Base-by-base conservation (phyloP, 2,888 invertebrate species). In the Calephelis perditalis region DNA sequence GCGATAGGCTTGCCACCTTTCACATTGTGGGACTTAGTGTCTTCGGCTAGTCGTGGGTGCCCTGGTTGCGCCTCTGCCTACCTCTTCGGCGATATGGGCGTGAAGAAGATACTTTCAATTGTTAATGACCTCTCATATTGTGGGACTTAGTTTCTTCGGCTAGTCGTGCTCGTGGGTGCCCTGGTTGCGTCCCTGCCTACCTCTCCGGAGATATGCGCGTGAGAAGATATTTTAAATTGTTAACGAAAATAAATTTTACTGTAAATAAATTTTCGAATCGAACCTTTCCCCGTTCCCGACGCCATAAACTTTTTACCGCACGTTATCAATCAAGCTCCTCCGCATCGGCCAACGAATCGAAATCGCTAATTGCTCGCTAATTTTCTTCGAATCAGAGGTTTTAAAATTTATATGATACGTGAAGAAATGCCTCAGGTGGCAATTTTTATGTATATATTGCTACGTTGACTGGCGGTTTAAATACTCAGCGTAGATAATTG, bases 351-450 rank as follows among this genome's bases (percentile, higher is more conserved):
- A 26, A 11, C 26, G 58, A 58, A 35, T 52, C 55, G 63, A 52
- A 65, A 54, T 65, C 61, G 63, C 52, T 65, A 65, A 65, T 65
- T 63, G 65, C 63, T 58, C 61, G 62, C 62, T 59, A 63, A 60
- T 65, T 57, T 40, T 52, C 52, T 26, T 52, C 52, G 52, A 52
- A 52, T 35, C 52, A 26, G 40, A 40, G 40, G 35, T 35, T 35
- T 52, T 52, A 52, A 52, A 35, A 52, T 52, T 26, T 52, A 35
- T 52, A 11, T 11, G 11, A 35, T 49, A 49, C 49, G 26, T 49
- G 49, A 26, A 10, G 49, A 49, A 40, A 49, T 49, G 52, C 52
- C 52, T 35, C 35, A 0, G 35, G 35, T 52, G 10, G 52, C 5
- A 7, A 6, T 26, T 35, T 52, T 35, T 52, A 15, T 52, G 12